Conservation (phyloP, 1,140 invertebrate genomes). For the Lanistes nyassanus region DNA sequence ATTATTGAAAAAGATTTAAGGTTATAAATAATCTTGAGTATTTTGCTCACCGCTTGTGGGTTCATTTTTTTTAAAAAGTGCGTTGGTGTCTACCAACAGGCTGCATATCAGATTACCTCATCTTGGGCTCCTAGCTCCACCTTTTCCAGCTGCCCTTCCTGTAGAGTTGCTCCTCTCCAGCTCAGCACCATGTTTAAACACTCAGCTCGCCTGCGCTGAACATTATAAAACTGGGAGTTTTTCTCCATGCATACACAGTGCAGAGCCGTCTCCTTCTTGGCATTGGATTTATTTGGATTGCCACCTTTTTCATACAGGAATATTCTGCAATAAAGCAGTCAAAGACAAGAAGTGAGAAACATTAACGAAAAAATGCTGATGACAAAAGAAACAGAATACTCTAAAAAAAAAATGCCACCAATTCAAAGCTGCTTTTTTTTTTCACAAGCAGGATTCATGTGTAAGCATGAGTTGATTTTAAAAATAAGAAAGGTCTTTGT, state of each 20-base stretch:
- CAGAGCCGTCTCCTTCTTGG: slow-evolving; percentile 74
- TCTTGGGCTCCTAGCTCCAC: slow-evolving; percentile 73
- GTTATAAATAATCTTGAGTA: too few relatives aligned
- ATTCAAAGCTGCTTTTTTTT: too few relatives aligned
- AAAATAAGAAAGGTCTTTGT: too few relatives aligned
- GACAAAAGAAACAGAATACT: too few relatives aligned
- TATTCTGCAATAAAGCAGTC: slow-evolving; percentile 68
- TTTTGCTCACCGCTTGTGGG: neutral
- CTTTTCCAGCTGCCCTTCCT: slow-evolving; percentile 72
- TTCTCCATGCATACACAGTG: slow-evolving; percentile 74
- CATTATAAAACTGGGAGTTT: slow-evolving; percentile 63
- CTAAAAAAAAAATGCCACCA: too few relatives aligned
- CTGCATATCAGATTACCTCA: slow-evolving; percentile 69
- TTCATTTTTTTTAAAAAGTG: neutral
- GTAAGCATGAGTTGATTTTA: too few relatives aligned
- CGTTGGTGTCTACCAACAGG: too few relatives aligned
- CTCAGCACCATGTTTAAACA: slow-evolving; percentile 75
- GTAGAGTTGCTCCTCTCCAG: slow-evolving; percentile 72
- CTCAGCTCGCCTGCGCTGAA: slow-evolving; percentile 72
- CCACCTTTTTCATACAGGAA: slow-evolving; percentile 76
- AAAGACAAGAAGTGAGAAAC: neutral
- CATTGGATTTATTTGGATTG: slow-evolving; percentile 79
- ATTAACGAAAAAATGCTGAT: neutral
- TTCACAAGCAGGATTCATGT: too few relatives aligned
- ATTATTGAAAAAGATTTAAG: too few relatives aligned